A percentile compares a stretch with the other conserved stretches of the same genome.
These are phyloP conservation scores for Merops nubicus DNA, from an alignment of 2,113 vertebrate genomes.

Conservation along the genomic window DNA sequence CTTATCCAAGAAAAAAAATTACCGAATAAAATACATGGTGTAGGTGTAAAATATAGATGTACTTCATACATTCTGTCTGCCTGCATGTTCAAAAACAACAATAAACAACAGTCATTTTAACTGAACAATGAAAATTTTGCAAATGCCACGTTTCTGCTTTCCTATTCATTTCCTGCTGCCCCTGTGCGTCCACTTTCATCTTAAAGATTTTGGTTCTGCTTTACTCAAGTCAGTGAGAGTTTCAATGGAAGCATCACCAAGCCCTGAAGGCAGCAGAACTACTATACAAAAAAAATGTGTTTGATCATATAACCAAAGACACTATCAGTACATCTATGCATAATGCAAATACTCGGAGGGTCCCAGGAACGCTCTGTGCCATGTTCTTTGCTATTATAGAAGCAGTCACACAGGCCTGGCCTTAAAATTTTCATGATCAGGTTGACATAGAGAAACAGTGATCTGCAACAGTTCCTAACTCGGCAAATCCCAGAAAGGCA, in stretches of 20 bases:
- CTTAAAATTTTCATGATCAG: constrained; percentile 27
- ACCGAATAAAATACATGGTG: not conserved
- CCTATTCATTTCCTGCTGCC: not conserved
- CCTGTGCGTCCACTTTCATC: not conserved
- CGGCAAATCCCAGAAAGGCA: not conserved
- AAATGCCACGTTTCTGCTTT: not conserved
- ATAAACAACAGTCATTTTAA: not conserved
- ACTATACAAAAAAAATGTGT: not conserved
- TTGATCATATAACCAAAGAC: not conserved
- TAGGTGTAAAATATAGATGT: not conserved
- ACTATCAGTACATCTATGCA: not conserved
- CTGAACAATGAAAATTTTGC: not conserved
- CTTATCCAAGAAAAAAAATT: not conserved
- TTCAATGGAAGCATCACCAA: not conserved
- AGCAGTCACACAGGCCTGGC: not conserved
- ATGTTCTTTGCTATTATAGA: not conserved
- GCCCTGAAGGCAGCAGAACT: not conserved
- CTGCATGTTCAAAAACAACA: not conserved
- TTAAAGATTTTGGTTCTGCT: not conserved
- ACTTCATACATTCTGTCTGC: not conserved
- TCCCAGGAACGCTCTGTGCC: not conserved
- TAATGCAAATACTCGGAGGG: not conserved
- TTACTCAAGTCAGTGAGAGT: not conserved
- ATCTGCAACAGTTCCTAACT: not conserved
- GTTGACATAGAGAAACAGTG: not conserved